Evolutionary conservation across 2,888 invertebrate species (phyloP).

Genomic region (Neoitamus cyanurus): DNA sequence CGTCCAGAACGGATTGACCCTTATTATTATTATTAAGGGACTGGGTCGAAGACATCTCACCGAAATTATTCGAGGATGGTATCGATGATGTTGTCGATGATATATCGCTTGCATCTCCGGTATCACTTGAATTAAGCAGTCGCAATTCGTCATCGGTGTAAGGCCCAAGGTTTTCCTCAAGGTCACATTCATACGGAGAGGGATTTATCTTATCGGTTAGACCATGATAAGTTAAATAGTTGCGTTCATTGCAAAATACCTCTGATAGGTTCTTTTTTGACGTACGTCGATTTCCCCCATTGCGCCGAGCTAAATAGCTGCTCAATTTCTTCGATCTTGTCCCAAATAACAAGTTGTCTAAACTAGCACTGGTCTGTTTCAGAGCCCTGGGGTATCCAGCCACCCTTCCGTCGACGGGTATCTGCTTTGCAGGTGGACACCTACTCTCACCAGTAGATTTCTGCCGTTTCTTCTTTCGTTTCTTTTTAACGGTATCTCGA

Average conservation of each 20-base stretch:
- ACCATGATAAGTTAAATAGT: slow-evolving; percentile 49
- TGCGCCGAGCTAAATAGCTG: background rate
- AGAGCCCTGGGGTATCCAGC: background rate
- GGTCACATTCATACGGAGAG: background rate
- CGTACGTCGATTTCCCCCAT: background rate
- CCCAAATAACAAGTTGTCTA: slow-evolving; percentile 40
- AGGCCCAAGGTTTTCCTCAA: background rate
- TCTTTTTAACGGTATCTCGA: background rate
- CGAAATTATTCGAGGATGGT: background rate
- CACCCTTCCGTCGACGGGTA: background rate
- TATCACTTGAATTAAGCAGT: slow-evolving; percentile 17
- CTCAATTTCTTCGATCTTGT: background rate
- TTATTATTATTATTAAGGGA: background rate
- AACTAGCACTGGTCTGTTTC: slow-evolving; percentile 31
- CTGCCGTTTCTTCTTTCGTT: background rate
- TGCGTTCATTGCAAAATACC: background rate
- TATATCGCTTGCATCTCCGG: slow-evolving; percentile 44
- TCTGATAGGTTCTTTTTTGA: background rate
- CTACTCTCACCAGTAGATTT: background rate
- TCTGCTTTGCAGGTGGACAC: background rate
- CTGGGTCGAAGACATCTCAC: background rate
- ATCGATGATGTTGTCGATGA: slow-evolving; percentile 17
- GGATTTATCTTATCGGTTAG: background rate
- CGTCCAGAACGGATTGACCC: background rate
- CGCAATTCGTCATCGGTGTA: slow-evolving; percentile 28